Evolutionary conservation across 1,140 invertebrate species (phyloP).

Genomic region (Bombus fervidus): DNA sequence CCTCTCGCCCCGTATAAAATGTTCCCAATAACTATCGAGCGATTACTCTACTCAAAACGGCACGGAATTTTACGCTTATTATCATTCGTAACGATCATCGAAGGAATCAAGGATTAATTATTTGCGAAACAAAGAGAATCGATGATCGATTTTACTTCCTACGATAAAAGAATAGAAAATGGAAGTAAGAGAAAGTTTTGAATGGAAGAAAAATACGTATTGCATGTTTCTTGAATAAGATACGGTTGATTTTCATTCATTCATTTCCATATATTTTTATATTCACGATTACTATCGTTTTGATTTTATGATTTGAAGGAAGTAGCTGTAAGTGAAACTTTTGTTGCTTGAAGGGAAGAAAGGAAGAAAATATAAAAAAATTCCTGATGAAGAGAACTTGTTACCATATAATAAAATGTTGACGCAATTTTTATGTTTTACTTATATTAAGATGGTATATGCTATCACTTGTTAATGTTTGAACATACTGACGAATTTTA

Average conservation of each 20-base stretch:
- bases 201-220: not conserved
- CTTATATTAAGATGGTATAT: too few relatives aligned
- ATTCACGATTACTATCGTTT: not conserved
- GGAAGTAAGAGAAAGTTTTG: not conserved
- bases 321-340: too few relatives aligned
- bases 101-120: not conserved
- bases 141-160: not conserved
- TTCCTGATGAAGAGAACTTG: too few relatives aligned
- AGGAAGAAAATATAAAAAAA: too few relatives aligned
- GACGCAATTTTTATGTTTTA: too few relatives aligned
- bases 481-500: too few relatives aligned
- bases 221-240: not conserved
- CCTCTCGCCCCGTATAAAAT: not conserved
- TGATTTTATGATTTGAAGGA: too few relatives aligned
- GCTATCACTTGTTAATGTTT: too few relatives aligned
- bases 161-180: not conserved
- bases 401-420: too few relatives aligned
- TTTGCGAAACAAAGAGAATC: not conserved
- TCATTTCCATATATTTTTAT: too few relatives aligned
- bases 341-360: too few relatives aligned
- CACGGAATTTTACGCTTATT: not conserved
- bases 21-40: not conserved
- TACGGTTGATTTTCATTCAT: not conserved
- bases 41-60: too few relatives aligned
- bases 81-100: not conserved